Percentiles rank a stretch among this genome's conserved stretches.
phyloP scores from a whole-genome alignment of 2,888 invertebrate genomes.

The Cinara cedri region DNA sequence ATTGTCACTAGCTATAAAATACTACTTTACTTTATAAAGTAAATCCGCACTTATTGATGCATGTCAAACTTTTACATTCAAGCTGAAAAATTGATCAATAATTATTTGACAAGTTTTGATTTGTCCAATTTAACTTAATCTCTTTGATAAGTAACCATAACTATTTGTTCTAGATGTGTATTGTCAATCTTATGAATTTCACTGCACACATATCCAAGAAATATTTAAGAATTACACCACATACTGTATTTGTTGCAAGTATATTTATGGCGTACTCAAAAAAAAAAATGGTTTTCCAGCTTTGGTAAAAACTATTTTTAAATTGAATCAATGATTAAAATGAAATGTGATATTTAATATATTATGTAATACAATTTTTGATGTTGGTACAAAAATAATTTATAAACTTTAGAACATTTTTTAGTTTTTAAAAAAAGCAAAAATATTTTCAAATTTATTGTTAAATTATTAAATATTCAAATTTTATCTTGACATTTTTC shows the following conservation, averaged over 20 bases:
- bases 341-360: no score
- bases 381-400: no score
- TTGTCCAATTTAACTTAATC: background rate
- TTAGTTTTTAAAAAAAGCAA: no score
- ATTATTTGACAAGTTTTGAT: no score
- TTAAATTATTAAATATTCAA: no score
- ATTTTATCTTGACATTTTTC: no score
- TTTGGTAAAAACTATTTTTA: background rate
- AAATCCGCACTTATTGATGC: background rate
- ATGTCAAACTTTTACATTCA: background rate
- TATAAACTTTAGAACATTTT: no score
- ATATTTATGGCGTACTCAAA: background rate
- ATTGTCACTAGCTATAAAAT: background rate
- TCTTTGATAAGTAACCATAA: conserved; percentile 3
- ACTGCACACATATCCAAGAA: background rate
- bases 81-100: background rate
- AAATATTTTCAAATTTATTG: no score
- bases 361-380: no score
- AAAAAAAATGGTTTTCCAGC: background rate
- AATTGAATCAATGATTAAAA: no score
- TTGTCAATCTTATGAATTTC: conserved; percentile 18
- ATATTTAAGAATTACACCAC: no score
- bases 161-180: conserved; percentile 14
- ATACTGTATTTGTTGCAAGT: no score
- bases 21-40: background rate